Evolutionary conservation across 1,140 invertebrate species (phyloP), one percentile per base, ranked within the genome.

Genomic region (Drosophila nebulosa): DNA sequence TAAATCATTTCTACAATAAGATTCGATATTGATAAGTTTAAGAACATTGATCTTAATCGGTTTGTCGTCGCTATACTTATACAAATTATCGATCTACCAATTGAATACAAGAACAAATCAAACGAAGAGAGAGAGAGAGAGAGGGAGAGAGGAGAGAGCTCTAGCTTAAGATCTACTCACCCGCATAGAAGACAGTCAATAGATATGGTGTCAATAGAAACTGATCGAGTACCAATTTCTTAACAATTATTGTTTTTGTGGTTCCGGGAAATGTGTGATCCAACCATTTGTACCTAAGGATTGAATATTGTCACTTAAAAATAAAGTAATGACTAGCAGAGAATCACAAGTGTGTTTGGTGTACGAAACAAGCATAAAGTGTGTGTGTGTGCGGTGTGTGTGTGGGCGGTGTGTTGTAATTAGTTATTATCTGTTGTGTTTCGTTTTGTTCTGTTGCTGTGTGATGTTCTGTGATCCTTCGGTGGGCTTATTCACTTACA

Each of bases 141-240:
- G n/a, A n/a, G n/a, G n/a, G n/a, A n/a, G n/a, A n/a, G n/a, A n/a
- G n/a, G n/a, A n/a, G n/a, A n/a, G n/a, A n/a, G n/a, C n/a, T n/a
- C n/a, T n/a, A n/a, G n/a, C n/a, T n/a, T n/a, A n/a, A n/a, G n/a
- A n/a, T 30, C 7, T 3, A 93, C 93, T 93, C 86, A 96, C 95
- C 93, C 3, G 93, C 93, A 90, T 94, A 97, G 83, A 97, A 97
- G 1, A 94, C 80, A 0, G 93, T 93, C 12, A 96, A 84, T 24
- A 96, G 90, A 7, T 93, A 92, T 1, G 96, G 96, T 2, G 96
- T 96, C 74, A 96, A 93, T 2, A 96, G 60, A 78, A 96, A 95
- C 91, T 97, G 96, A 86, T 97, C 96, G n/a, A 94, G 83, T 0
- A 95, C 74, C 14, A 97, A 91, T 92, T 97, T 97, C 64, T 94